phyloP scores from a whole-genome alignment of 2,113 vertebrate species.

The Poeciliopsis prolifica region DNA sequence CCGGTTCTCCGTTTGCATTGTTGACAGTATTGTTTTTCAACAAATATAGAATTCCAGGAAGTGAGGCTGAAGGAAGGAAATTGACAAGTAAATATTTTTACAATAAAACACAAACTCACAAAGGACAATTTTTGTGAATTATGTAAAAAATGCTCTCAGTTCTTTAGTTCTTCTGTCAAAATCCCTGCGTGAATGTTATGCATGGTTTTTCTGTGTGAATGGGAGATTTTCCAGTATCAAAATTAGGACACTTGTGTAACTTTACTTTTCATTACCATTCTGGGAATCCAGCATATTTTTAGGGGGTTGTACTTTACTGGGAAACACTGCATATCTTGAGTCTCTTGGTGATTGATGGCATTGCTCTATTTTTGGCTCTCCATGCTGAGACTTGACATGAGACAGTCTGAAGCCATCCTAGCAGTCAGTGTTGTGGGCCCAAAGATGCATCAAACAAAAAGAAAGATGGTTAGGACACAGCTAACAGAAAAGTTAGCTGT shows the following conservation, averaged over 20 bases:
- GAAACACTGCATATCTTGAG: slow-evolving; percentile 9
- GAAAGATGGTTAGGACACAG: neutral
- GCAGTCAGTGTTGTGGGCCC: neutral
- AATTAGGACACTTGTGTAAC: slow-evolving; percentile 37
- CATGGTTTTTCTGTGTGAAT: slow-evolving; percentile 9
- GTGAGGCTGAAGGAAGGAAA: neutral
- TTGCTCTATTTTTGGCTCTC: slow-evolving; percentile 32
- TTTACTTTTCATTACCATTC: slow-evolving; percentile 18
- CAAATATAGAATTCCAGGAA: neutral
- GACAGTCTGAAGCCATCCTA: slow-evolving; percentile 1
- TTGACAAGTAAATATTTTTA: neutral
- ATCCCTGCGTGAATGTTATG: no score
- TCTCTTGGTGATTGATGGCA: slow-evolving; percentile 23
- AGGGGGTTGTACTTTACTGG: slow-evolving; percentile 22
- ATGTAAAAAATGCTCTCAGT: neutral
- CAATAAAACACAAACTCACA: neutral
- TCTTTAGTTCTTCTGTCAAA: neutral
- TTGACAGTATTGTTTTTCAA: neutral
- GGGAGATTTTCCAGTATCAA: slow-evolving; percentile 26
- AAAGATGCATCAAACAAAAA: neutral
- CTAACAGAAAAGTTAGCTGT: neutral
- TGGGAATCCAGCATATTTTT: slow-evolving; percentile 38
- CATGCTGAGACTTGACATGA: slow-evolving; percentile 9
- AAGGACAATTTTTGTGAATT: neutral
- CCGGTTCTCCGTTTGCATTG: neutral